phyloP scores from a whole-genome alignment of 1,140 invertebrate species.

The Metopolophium dirhodum region DNA sequence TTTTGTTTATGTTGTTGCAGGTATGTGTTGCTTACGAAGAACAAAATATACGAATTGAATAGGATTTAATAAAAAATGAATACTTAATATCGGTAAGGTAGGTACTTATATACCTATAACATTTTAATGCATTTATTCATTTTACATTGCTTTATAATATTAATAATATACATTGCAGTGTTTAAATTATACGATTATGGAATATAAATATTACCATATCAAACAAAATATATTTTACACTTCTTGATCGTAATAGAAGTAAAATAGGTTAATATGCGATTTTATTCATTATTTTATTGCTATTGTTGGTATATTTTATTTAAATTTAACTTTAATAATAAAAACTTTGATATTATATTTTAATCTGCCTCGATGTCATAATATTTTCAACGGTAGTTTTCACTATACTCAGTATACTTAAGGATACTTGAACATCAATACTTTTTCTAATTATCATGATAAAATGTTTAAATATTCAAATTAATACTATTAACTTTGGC shows the following conservation, averaged over 20 bases:
- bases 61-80: neutral
- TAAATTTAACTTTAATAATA: neutral
- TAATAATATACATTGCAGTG: neutral
- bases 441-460: neutral
- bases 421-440: neutral
- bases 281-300: neutral
- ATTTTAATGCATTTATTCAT: neutral
- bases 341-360: neutral
- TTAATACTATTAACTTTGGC: neutral
- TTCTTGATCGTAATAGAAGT: neutral
- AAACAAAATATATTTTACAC: neutral
- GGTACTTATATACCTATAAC: neutral
- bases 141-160: neutral
- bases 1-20: neutral
- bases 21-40: neutral
- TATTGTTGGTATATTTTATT: neutral
- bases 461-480: conserved; percentile 8
- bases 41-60: neutral
- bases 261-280: neutral
- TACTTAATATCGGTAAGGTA: neutral
- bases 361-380: neutral
- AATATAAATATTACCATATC: neutral
- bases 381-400: neutral
- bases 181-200: neutral
- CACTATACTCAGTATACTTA: neutral